Evolutionary conservation across 2,797 vertebrate species (phyloP).

Genomic region (Helostoma temminkii): DNA sequence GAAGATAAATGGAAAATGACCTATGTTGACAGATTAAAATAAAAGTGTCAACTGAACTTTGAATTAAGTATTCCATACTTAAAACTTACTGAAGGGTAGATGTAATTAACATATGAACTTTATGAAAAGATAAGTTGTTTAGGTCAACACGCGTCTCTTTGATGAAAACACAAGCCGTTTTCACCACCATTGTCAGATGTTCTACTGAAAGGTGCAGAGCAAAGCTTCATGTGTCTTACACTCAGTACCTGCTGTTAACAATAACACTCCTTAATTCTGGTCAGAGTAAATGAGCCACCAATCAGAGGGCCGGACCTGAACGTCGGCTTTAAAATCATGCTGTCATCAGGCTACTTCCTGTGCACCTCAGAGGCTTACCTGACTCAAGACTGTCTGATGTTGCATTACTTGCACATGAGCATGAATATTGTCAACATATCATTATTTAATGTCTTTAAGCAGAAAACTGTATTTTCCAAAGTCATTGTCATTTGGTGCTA

Average conservation of each 20-base stretch:
- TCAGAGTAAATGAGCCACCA: conserved; percentile 70
- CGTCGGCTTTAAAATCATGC: conserved; percentile 70
- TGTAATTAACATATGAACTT: conserved; percentile 61
- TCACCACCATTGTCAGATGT: conserved; percentile 43
- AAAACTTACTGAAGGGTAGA: conserved; percentile 42
- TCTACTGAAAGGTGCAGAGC: conserved; percentile 65
- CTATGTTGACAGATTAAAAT: conserved; percentile 80
- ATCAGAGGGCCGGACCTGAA: conserved; percentile 60
- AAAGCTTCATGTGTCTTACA: conserved; percentile 55
- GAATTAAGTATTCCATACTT: conserved; percentile 59
- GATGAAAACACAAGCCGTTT: conserved; percentile 64
- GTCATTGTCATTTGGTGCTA: conserved; percentile 98
- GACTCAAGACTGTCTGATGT: conserved; percentile 70
- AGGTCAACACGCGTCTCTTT: conserved; percentile 47
- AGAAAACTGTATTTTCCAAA: conserved; percentile 99
- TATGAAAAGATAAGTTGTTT: conserved; percentile 48
- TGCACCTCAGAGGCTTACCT: conserved; percentile 46
- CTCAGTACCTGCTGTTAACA: conserved; percentile 64
- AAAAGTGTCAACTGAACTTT: conserved; percentile 75
- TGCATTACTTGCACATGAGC: conserved; percentile 59
- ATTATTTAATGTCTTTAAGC: conserved; percentile 99
- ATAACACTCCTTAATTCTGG: conserved; percentile 57
- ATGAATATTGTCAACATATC: conserved; percentile 48
- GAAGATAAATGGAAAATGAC: conserved; percentile 85
- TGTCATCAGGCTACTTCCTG: conserved; percentile 51